Conservation (phyloP, 1,140 invertebrate genomes). For the Centruroides sculpturatus region DNA sequence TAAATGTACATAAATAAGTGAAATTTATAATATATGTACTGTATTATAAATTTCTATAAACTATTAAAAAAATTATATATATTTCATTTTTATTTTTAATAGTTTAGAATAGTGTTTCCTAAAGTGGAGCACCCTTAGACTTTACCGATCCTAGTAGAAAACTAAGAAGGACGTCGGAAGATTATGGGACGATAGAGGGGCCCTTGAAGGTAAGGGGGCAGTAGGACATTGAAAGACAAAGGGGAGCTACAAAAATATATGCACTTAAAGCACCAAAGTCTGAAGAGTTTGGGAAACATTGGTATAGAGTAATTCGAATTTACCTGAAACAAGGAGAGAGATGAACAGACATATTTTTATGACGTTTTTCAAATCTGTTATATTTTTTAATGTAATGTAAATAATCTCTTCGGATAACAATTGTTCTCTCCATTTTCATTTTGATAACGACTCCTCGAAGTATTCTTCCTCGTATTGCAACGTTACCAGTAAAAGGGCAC, state of each 20-base stretch:
- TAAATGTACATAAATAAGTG: neutral
- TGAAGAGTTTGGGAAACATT: too few relatives aligned
- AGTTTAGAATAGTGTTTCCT: neutral
- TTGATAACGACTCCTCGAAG: slow-evolving; percentile 91
- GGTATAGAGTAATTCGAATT: too few relatives aligned
- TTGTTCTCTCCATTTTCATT: slow-evolving; percentile 98
- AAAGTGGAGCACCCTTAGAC: too few relatives aligned
- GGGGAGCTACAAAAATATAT: too few relatives aligned
- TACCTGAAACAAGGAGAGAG: slow-evolving; percentile 95
- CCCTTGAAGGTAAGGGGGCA: too few relatives aligned
- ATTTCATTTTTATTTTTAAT: neutral
- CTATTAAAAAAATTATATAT: neutral
- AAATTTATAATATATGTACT: neutral
- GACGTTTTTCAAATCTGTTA: slow-evolving; percentile 96
- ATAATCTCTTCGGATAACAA: slow-evolving; percentile 95
- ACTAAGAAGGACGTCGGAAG: too few relatives aligned
- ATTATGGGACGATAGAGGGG: too few relatives aligned
- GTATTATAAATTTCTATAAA: neutral
- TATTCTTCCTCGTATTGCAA: slow-evolving; percentile 93
- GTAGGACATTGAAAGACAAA: too few relatives aligned
- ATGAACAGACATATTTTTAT: slow-evolving; percentile 98
- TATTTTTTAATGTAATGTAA: slow-evolving; percentile 97
- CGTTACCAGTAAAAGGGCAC: slow-evolving; percentile 98
- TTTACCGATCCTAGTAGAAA: too few relatives aligned
- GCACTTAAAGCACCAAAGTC: too few relatives aligned